Conservation (phyloP, 2,113 vertebrate genomes). For the Equus przewalskii region DNA sequence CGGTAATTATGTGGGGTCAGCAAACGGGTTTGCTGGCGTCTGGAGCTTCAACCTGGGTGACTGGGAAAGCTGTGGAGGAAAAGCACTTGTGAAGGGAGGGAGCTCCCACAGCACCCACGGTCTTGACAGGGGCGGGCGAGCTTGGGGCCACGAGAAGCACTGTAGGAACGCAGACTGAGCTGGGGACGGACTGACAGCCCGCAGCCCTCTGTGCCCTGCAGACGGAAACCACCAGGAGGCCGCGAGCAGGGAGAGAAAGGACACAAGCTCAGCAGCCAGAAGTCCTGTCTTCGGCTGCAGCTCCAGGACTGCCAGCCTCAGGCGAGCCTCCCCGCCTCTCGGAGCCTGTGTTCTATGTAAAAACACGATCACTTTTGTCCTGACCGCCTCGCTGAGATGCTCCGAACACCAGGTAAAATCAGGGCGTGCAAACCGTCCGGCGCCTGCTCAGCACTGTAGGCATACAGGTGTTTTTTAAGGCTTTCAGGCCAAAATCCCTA, state of each 20-base stretch:
- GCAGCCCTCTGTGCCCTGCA: background rate
- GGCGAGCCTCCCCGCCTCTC: background rate
- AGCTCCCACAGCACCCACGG: background rate
- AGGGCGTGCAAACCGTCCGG: background rate
- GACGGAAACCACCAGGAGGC: background rate
- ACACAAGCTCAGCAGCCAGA: background rate
- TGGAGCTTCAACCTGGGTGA: background rate
- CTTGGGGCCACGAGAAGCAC: background rate
- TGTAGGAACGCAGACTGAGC: background rate
- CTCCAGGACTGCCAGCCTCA: background rate
- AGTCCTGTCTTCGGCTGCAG: background rate
- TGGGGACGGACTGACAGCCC: background rate
- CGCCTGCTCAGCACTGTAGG: background rate
- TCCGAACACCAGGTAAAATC: background rate
- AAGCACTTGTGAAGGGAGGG: background rate
- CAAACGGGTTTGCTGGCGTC: background rate
- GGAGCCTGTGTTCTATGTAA: background rate
- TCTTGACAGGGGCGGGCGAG: background rate
- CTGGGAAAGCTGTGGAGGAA: background rate
- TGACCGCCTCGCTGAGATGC: background rate
- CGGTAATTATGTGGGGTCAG: background rate
- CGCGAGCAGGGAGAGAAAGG: background rate
- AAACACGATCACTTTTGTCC: background rate
- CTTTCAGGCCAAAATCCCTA: constrained; percentile 54
- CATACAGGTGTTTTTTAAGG: background rate